Evolutionary conservation across 2,113 vertebrate genomes (phyloP).

Genomic region (Zingel zingel): DNA sequence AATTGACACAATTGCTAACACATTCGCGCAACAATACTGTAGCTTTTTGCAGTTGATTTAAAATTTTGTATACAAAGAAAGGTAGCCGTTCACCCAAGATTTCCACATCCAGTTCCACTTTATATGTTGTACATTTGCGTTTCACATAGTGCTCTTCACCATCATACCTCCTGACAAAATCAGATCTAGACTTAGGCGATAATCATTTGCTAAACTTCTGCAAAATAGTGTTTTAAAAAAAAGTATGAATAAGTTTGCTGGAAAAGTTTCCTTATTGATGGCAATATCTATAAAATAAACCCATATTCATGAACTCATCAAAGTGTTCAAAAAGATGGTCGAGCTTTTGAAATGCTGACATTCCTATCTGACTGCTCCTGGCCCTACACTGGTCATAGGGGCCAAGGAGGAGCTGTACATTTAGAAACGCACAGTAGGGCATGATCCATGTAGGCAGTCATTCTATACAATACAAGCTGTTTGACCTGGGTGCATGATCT

Average conservation of each 20-base stretch:
- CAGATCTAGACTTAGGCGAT: no score
- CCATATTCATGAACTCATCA: no score
- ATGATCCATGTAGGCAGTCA: not conserved
- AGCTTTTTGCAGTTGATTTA: not conserved
- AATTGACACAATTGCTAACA: not conserved
- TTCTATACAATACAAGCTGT: not conserved
- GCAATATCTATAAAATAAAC: not conserved
- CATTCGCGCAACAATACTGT: not conserved
- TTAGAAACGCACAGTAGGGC: not conserved
- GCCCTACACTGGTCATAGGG: not conserved
- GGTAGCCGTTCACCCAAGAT: not conserved
- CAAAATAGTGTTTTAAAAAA: no score
- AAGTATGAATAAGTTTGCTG: not conserved
- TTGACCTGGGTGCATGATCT: not conserved
- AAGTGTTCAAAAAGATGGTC: not conserved
- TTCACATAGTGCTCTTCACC: not conserved
- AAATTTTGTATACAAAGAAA: not conserved
- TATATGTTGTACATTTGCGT: not conserved
- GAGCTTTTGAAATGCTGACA: constrained; percentile 23
- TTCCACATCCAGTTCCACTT: not conserved
- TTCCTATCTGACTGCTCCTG: not conserved
- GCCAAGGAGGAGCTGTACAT: not conserved
- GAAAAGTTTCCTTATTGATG: not conserved
- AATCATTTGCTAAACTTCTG: no score
- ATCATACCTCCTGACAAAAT: not conserved